Evolutionary conservation across 2,888 invertebrate species (phyloP).

Genomic region (Ptilodon capucinus): DNA sequence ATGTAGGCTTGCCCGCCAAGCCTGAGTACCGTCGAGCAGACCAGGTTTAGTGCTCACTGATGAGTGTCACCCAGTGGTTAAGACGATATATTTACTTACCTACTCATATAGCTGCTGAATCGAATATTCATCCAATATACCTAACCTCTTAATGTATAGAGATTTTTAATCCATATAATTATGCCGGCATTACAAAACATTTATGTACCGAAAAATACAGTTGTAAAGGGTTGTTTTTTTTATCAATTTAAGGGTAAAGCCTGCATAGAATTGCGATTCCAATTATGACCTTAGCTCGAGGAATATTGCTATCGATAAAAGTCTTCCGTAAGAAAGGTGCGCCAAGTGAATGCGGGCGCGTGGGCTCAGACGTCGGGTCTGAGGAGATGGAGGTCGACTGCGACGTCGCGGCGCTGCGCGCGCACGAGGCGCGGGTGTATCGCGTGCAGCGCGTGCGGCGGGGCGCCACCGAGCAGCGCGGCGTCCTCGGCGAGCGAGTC

Average conservation of each 20-base stretch:
- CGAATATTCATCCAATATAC: no score
- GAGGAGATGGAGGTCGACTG: slow-evolving; percentile 74
- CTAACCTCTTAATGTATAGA: no score
- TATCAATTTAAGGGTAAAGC: neutral
- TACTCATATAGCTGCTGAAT: no score
- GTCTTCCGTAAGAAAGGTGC: slow-evolving; percentile 8
- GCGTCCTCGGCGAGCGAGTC: slow-evolving; percentile 79
- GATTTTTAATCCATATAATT: no score
- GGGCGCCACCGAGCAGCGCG: slow-evolving; percentile 63
- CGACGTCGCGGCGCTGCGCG: slow-evolving; percentile 67
- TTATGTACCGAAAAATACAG: no score
- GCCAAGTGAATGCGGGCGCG: neutral
- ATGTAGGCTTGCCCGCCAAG: no score
- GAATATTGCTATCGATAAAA: slow-evolving; percentile 10
- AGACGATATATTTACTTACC: no score
- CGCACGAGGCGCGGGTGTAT: slow-evolving; percentile 56
- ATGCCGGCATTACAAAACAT: no score
- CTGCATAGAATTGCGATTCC: neutral
- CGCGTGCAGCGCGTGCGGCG: slow-evolving; percentile 45
- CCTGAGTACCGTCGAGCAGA: no score
- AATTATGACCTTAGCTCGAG: neutral
- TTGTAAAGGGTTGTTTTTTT: no score
- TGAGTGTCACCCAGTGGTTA: no score
- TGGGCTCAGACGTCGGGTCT: slow-evolving; percentile 67
- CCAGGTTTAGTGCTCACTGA: no score